A percentile compares a stretch with the other conserved stretches of the same genome.
These are phyloP conservation scores for Myrmophylax atrothorax DNA, from an alignment of 2,113 vertebrate genomes.

Conservation along the genomic window DNA sequence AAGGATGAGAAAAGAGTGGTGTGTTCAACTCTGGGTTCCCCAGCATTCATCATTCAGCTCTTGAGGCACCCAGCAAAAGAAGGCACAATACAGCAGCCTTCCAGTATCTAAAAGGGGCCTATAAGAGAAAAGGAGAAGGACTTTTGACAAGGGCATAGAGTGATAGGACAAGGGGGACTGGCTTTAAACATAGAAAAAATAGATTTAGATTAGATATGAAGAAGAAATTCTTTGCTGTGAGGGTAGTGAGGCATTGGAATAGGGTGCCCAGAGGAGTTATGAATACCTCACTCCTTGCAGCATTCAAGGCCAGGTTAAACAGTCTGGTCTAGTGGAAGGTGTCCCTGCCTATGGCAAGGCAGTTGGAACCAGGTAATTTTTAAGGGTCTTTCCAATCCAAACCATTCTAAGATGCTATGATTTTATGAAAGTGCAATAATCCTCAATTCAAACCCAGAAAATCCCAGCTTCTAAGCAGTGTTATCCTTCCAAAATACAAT, in stretches of 20 bases:
- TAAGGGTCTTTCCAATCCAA: not conserved
- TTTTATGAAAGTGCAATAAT: not conserved
- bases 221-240: not conserved
- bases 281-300: not conserved
- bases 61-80: not conserved
- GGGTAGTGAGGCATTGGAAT: not conserved
- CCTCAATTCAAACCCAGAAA: not conserved
- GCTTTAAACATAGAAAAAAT: not conserved
- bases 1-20: not conserved
- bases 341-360: not conserved
- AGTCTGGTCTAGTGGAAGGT: not conserved
- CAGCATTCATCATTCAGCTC: not conserved
- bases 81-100: not conserved
- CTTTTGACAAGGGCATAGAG: not conserved
- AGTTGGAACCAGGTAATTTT: not conserved
- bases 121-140: not conserved
- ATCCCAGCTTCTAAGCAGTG: not conserved
- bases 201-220: not conserved
- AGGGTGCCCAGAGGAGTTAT: not conserved
- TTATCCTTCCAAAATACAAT: not conserved
- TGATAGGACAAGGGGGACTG: not conserved
- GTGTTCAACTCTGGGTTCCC: not conserved
- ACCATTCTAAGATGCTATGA: not conserved
- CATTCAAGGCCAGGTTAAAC: not conserved
- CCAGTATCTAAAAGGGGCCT: not conserved